Evolutionary conservation across 2,888 invertebrate species (phyloP).

Genomic region (Mystacides longicornis): DNA sequence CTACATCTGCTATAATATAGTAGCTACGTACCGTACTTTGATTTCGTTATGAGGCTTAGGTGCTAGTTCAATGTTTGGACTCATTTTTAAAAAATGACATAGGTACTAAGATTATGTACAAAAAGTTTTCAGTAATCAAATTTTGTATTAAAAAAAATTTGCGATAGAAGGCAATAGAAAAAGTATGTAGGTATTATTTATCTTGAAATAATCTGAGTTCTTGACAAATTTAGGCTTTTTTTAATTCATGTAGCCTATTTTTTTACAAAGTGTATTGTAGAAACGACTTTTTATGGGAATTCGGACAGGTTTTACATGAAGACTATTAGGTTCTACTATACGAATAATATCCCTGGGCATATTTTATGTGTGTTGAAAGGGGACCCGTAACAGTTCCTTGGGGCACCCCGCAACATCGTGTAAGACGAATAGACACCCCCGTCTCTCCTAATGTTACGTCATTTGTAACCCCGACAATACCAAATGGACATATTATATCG

Average conservation of each 20-base stretch:
- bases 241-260: background rate
- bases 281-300: background rate
- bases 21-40: too few species aligned
- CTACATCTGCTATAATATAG: too few species aligned
- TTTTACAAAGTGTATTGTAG: background rate
- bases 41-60: too few species aligned
- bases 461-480: slow-evolving; percentile 37
- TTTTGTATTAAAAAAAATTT: too few species aligned
- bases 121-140: too few species aligned
- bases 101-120: too few species aligned
- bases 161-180: background rate
- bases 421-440: slow-evolving; percentile 30
- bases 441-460: slow-evolving; percentile 41
- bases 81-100: too few species aligned
- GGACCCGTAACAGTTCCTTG: slow-evolving; percentile 5
- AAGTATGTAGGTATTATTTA: background rate
- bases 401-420: slow-evolving; percentile 24
- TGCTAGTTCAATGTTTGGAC: too few species aligned
- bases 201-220: background rate
- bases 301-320: background rate
- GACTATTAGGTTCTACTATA: slow-evolving; percentile 1
- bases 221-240: background rate
- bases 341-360: background rate
- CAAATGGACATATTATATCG: slow-evolving; percentile 26
- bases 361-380: slow-evolving; percentile 1